Percentiles rank a stretch among this genome's conserved stretches.
Conservation (phyloP, 2,797 vertebrate genomes). For the Scleropages formosus region DNA sequence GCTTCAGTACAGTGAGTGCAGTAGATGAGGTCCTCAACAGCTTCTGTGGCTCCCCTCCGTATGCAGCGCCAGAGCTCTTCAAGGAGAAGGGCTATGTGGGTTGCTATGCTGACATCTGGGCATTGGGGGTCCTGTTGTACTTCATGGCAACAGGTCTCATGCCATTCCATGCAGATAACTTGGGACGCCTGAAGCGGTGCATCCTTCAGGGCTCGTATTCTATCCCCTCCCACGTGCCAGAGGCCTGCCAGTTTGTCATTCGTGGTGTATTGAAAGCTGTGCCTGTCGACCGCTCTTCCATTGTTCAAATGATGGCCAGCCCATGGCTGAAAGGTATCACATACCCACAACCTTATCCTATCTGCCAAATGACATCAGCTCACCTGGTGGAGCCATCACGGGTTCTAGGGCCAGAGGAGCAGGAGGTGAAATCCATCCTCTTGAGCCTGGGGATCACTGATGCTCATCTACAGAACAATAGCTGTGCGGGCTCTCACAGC, state of each 20-base stretch:
- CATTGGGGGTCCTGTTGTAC: constrained; percentile 68
- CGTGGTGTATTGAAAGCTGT: constrained; percentile 55
- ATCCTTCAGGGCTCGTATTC: constrained; percentile 64
- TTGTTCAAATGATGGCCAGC: constrained; percentile 54
- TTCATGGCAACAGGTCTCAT: constrained; percentile 66
- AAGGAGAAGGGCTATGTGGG: constrained; percentile 59
- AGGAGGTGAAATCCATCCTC: constrained; percentile 53
- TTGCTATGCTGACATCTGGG: constrained; percentile 64
- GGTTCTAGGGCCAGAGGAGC: constrained; percentile 53
- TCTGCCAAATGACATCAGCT: constrained; percentile 43
- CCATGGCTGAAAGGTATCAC: constrained; percentile 61
- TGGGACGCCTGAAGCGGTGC: constrained; percentile 52
- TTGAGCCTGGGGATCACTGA: constrained; percentile 60
- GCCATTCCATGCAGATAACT: constrained; percentile 61
- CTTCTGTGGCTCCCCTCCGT: constrained; percentile 70
- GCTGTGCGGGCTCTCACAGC: constrained; percentile 55
- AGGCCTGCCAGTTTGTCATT: constrained; percentile 61
- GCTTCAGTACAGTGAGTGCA: constrained; percentile 61
- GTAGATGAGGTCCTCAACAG: constrained; percentile 55
- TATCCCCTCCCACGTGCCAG: constrained; percentile 57
- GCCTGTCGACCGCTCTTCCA: constrained; percentile 56
- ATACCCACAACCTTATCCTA: constrained; percentile 50
- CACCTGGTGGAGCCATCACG: constrained; percentile 47
- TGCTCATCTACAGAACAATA: constrained; percentile 58
- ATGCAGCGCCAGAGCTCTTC: constrained; percentile 71